Evolutionary conservation across 2,888 invertebrate genomes (phyloP).

Genomic region (Tribolium freemani): DNA sequence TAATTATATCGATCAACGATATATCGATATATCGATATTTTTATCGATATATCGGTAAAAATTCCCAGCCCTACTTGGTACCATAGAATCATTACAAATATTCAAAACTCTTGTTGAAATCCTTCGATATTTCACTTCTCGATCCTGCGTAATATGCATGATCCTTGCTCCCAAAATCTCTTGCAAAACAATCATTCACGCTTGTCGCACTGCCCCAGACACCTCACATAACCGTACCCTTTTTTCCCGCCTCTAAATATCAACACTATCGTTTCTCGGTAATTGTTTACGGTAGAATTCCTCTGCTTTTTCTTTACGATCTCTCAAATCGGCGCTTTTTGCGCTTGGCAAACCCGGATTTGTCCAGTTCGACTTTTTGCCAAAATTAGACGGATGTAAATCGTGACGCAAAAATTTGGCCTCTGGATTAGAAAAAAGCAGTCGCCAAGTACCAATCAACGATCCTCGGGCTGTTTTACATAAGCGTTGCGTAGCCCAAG

Average conservation of each 20-base stretch:
- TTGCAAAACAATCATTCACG: background rate
- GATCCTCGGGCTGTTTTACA: conserved; percentile 11
- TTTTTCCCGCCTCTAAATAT: background rate
- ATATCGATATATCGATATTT: too few relatives aligned
- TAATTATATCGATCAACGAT: too few relatives aligned
- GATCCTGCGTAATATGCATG: background rate
- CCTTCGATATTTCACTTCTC: background rate
- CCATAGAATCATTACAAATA: too few relatives aligned
- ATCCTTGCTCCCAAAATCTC: background rate
- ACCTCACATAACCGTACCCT: background rate
- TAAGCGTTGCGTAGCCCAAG: background rate
- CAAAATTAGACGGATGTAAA: background rate
- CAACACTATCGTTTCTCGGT: background rate
- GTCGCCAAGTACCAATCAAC: background rate
- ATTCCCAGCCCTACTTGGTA: too few relatives aligned
- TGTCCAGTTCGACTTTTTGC: background rate
- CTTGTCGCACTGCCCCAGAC: background rate
- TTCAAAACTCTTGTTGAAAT: background rate
- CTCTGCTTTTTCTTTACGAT: background rate
- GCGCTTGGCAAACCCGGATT: background rate
- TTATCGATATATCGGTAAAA: too few relatives aligned
- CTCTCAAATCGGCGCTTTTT: background rate
- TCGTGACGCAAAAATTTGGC: background rate
- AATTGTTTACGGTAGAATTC: background rate
- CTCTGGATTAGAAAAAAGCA: background rate